Conservation (phyloP, 1,140 invertebrate genomes). For the silkworm (Bombyx mori) region DNA sequence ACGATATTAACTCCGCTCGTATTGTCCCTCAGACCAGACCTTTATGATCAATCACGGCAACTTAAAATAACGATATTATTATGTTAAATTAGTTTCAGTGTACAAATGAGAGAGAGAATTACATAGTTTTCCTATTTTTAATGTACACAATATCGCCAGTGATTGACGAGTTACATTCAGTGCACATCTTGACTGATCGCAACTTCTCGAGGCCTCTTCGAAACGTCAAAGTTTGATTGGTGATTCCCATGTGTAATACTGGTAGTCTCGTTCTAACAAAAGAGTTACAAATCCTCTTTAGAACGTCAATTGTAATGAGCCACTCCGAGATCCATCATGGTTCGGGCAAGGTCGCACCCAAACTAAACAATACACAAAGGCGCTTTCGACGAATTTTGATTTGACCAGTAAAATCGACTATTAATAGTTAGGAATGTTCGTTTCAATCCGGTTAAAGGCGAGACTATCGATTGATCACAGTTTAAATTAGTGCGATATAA, state of each 20-base stretch:
- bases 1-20: slow-evolving; percentile 2
- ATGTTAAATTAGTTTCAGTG: slow-evolving; percentile 61
- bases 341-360: slow-evolving; percentile 35
- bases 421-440: slow-evolving; percentile 12
- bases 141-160: slow-evolving; percentile 33
- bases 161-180: slow-evolving; percentile 58
- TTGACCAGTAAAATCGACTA: slow-evolving; percentile 15
- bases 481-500: slow-evolving; percentile 56
- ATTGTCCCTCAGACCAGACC: neutral
- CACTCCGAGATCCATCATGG: slow-evolving; percentile 52
- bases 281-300: slow-evolving; percentile 26
- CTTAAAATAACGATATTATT: slow-evolving; percentile 10
- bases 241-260: slow-evolving; percentile 70
- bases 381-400: slow-evolving; percentile 28
- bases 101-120: slow-evolving; percentile 40
- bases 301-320: slow-evolving; percentile 34
- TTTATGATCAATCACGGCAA: slow-evolving; percentile 10
- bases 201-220: slow-evolving; percentile 42
- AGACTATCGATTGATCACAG: slow-evolving; percentile 47
- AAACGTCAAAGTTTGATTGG: slow-evolving; percentile 66
- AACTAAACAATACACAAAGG: slow-evolving; percentile 32
- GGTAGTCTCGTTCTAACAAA: slow-evolving; percentile 51
- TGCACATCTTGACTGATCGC: slow-evolving; percentile 39
- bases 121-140: neutral
- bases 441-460: slow-evolving; percentile 24